Conservation (phyloP, 2,888 invertebrate genomes). For the Lepidocyrtinus sp. region DNA sequence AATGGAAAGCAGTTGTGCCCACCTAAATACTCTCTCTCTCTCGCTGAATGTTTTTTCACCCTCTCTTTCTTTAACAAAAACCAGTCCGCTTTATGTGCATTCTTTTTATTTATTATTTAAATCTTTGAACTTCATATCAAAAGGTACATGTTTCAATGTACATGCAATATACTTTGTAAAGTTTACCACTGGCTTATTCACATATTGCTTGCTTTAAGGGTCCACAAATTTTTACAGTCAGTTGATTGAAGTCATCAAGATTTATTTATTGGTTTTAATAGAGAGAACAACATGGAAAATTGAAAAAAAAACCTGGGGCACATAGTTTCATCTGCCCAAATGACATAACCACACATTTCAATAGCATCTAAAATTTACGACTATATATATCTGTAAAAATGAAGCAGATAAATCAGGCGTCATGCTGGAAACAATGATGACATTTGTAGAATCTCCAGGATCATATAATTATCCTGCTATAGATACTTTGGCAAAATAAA, state of each 20-base stretch:
- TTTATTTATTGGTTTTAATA: constrained; percentile 54
- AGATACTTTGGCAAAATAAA: too few species aligned
- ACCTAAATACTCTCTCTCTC: constrained; percentile 57
- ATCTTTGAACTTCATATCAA: not conserved
- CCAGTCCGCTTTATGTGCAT: not conserved
- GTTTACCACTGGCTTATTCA: too few species aligned
- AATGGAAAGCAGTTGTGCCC: constrained; percentile 31
- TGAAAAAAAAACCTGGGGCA: too few species aligned
- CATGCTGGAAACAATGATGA: too few species aligned
- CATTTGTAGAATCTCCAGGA: too few species aligned
- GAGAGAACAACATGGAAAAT: constrained; percentile 41
- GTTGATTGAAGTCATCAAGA: too few species aligned
- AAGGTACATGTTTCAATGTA: not conserved
- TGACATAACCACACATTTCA: constrained; percentile 46
- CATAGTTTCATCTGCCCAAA: too few species aligned
- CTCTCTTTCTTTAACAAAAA: constrained; percentile 2
- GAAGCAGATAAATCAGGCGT: constrained; percentile 3
- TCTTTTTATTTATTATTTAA: not conserved
- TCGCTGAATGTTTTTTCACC: constrained; percentile 24
- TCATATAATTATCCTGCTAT: too few species aligned
- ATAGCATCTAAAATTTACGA: not conserved
- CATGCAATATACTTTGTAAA: too few species aligned
- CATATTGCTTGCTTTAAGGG: not conserved
- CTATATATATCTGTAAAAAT: too few species aligned
- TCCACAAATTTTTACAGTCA: constrained; percentile 2